Percentiles rank a stretch among this genome's conserved stretches.
These are phyloP conservation scores for Copidosoma aretas DNA, from an alignment of 2,888 invertebrate genomes.

Conservation along the genomic window DNA sequence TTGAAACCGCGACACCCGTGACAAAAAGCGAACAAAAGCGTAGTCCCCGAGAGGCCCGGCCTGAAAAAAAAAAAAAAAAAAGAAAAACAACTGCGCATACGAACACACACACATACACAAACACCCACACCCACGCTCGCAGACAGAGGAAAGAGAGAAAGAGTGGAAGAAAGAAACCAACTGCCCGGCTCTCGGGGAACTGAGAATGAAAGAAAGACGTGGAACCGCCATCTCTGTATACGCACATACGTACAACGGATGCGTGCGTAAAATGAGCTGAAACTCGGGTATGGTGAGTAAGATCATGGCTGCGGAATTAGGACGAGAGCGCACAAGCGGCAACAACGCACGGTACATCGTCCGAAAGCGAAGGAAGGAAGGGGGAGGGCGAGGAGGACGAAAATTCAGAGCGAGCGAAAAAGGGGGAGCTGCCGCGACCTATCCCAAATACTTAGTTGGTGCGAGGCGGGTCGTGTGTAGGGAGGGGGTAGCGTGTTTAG, in stretches of 20 bases:
- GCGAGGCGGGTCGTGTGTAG: background rate
- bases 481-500: no score
- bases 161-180: conserved; percentile 8
- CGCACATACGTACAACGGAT: no score
- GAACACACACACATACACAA: background rate
- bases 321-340: background rate
- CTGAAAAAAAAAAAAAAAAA: background rate
- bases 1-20: background rate
- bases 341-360: background rate
- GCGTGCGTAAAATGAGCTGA: background rate
- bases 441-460: conserved; percentile 8
- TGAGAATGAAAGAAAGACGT: conserved; percentile 13
- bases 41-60: background rate
- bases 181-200: no score
- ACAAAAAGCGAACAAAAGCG: background rate
- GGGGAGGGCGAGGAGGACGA: background rate
- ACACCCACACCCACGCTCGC: background rate
- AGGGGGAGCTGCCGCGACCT: conserved; percentile 21
- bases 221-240: conserved; percentile 11
- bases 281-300: conserved; percentile 12
- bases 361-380: background rate
- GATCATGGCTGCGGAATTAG: conserved; percentile 26
- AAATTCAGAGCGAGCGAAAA: no score
- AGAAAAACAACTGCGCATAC: no score
- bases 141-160: conserved; percentile 1